Conservation (phyloP, 2,797 vertebrate genomes). For the Galago senegalensis region DNA sequence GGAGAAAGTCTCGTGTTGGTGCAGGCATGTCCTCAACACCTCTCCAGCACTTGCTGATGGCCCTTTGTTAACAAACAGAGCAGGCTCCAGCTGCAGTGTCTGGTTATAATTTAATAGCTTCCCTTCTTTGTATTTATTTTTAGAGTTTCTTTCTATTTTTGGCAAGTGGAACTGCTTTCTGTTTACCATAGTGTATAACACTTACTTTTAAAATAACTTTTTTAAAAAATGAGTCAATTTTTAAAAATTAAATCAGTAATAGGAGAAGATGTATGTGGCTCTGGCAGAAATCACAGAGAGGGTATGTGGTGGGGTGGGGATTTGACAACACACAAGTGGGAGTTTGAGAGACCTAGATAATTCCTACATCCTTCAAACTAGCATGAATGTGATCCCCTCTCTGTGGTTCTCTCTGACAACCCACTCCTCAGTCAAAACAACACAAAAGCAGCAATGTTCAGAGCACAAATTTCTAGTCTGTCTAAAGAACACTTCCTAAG, state of each 20-base stretch:
- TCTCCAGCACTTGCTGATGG: background rate
- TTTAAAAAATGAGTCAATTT: conserved; percentile 24
- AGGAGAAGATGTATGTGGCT: background rate
- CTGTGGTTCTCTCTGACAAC: too few species aligned
- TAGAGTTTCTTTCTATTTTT: conserved; percentile 77
- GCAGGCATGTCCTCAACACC: rapidly evolving
- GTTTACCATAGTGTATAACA: conserved; percentile 50
- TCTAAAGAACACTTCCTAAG: background rate
- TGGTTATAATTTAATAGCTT: conserved; percentile 81
- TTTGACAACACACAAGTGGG: background rate
- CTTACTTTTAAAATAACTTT: conserved; percentile 77
- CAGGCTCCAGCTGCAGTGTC: conserved; percentile 33
- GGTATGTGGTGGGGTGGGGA: background rate
- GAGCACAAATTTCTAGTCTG: rapidly evolving
- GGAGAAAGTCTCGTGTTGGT: background rate
- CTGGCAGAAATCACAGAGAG: background rate
- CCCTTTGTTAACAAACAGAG: background rate
- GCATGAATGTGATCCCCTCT: background rate
- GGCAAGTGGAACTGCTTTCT: conserved; percentile 72
- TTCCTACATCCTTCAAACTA: background rate
- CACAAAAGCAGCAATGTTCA: background rate
- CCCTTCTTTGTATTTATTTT: conserved; percentile 76
- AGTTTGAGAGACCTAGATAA: background rate
- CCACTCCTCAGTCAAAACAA: too few species aligned
- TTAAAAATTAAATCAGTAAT: conserved; percentile 55